A percentile compares a stretch with the other conserved stretches of the same genome.
phyloP scores from a whole-genome alignment of 1,140 invertebrate species.

The Spodoptera frugiperda region DNA sequence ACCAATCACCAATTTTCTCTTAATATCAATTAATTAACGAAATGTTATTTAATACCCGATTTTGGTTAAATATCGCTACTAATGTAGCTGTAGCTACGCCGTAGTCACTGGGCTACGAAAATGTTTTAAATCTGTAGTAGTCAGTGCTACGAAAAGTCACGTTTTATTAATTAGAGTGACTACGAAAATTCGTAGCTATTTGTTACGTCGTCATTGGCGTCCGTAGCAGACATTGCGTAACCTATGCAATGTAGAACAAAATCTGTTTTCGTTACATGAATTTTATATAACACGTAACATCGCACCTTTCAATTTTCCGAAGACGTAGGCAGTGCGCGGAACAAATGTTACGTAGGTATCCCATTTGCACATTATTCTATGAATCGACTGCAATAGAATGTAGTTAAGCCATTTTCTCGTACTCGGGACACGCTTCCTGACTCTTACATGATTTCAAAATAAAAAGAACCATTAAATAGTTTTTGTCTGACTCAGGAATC shows the following conservation, averaged over 20 bases:
- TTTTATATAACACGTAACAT: too few species aligned
- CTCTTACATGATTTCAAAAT: background rate
- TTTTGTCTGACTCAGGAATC: too few species aligned
- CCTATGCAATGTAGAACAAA: too few species aligned
- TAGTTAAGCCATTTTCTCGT: too few species aligned
- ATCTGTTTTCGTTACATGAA: background rate
- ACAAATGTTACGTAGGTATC: background rate
- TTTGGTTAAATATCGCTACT: background rate
- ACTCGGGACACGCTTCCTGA: too few species aligned
- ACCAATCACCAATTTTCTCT: conserved; percentile 27
- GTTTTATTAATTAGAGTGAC: background rate
- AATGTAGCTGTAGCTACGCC: conserved; percentile 5
- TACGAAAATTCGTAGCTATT: conserved; percentile 1
- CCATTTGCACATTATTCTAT: too few species aligned
- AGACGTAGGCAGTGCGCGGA: background rate
- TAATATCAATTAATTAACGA: conserved; percentile 15
- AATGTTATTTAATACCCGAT: conserved; percentile 7
- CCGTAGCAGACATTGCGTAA: conserved; percentile 9
- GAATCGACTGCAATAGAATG: too few species aligned
- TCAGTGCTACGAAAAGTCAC: conserved; percentile 2
- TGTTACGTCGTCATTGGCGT: background rate
- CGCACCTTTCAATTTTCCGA: too few species aligned
- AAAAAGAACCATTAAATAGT: background rate
- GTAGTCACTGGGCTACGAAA: conserved; percentile 6
- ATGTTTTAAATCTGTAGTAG: too few species aligned